Percentiles rank a stretch among this genome's conserved stretches.
Conservation (phyloP, 2,888 invertebrate species). For the Ptychoptera albimana region DNA sequence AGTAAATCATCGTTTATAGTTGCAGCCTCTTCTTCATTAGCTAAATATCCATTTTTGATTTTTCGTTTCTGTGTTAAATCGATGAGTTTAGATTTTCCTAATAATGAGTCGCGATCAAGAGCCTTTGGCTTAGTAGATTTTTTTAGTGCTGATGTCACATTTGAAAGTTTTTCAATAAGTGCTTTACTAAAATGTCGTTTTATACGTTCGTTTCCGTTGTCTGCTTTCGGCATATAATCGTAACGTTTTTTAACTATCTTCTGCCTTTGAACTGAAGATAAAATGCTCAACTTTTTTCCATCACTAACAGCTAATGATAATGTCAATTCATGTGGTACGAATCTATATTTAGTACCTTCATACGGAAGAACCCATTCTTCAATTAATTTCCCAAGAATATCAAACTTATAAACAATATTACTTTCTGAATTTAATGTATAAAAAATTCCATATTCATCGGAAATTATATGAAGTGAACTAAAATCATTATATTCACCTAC, state of each 20-base stretch:
- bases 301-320: slow-evolving; percentile 24
- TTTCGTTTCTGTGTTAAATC: background rate
- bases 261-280: too few relatives aligned
- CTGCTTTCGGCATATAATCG: too few relatives aligned
- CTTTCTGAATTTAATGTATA: slow-evolving; percentile 18
- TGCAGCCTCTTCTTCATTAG: too few relatives aligned
- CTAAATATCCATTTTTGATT: too few relatives aligned
- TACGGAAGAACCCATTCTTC: slow-evolving; percentile 12
- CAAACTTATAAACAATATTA: slow-evolving; percentile 18
- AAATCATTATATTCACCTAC: slow-evolving; percentile 15
- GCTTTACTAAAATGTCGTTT: background rate
- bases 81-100: background rate
- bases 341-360: slow-evolving; percentile 11
- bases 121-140: background rate
- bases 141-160: too few relatives aligned
- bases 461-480: slow-evolving; percentile 5
- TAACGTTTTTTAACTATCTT: too few relatives aligned
- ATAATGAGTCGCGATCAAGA: background rate
- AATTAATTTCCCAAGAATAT: slow-evolving; percentile 19
- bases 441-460: slow-evolving; percentile 21
- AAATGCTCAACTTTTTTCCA: slow-evolving; percentile 18
- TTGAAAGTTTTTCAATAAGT: too few relatives aligned
- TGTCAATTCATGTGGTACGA: slow-evolving; percentile 12
- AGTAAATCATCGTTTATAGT: too few relatives aligned
- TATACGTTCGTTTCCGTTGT: background rate